These are phyloP conservation scores for Merluccius polli DNA, from an alignment of 2,797 vertebrate species.

Conservation along the genomic window DNA sequence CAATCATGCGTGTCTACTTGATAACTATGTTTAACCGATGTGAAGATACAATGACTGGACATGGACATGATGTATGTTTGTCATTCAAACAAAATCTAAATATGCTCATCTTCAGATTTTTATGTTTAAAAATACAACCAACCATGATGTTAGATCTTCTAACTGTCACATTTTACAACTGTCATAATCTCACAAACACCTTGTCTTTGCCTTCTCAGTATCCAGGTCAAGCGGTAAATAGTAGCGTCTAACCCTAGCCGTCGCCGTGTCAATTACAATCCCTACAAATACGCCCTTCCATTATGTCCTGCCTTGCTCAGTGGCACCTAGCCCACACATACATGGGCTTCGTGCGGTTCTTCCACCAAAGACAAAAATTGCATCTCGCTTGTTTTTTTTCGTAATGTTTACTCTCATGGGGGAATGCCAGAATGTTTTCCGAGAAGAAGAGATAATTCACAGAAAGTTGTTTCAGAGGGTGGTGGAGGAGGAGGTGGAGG, in stretches of 20 bases:
- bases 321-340: no score
- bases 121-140: not conserved
- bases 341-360: no score
- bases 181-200: not conserved
- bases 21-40: not conserved
- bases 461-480: slow-evolving; percentile 9
- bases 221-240: not conserved
- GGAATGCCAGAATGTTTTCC: not conserved
- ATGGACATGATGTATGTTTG: not conserved
- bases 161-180: not conserved
- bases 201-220: not conserved
- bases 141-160: not conserved
- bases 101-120: not conserved
- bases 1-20: not conserved
- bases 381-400: not conserved
- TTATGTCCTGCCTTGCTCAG: not conserved
- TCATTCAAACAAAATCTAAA: not conserved
- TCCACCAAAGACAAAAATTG: not conserved
- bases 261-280: not conserved
- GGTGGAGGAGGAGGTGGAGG: slow-evolving; percentile 10
- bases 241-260: slow-evolving; percentile 3
- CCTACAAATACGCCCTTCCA: no score
- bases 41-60: not conserved
- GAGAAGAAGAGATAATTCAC: slow-evolving; percentile 15
- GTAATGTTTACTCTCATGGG: not conserved